These are phyloP conservation scores for Sphaeramia orbicularis DNA, from an alignment of 2,797 vertebrate genomes.

Conservation along the genomic window DNA sequence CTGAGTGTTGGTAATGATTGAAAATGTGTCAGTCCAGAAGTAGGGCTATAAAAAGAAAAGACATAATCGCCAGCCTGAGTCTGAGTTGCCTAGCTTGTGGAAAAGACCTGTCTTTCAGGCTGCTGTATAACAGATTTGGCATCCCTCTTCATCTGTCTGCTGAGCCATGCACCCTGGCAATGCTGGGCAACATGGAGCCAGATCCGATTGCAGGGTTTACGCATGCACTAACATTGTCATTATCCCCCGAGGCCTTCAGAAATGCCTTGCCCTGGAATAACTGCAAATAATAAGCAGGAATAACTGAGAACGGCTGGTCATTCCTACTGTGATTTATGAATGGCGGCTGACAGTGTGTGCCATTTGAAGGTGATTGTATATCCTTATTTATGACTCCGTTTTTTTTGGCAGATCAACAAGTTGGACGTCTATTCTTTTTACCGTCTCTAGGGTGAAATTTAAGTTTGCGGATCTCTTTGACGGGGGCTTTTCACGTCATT, in stretches of 20 bases:
- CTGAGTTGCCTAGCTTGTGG: conserved; percentile 41
- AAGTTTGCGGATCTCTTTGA: conserved; percentile 37
- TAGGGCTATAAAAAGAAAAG: conserved; percentile 65
- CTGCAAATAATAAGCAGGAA: conserved; percentile 65
- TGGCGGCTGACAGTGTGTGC: conserved; percentile 52
- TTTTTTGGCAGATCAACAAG: conserved; percentile 56
- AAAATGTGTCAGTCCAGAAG: conserved; percentile 59
- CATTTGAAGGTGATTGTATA: conserved; percentile 49
- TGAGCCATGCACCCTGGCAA: conserved; percentile 49
- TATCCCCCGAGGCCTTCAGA: conserved; percentile 63
- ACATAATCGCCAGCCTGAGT: conserved; percentile 26
- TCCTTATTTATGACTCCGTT: conserved; percentile 47
- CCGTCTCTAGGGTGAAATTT: conserved; percentile 36
- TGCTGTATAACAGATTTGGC: conserved; percentile 68
- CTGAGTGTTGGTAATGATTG: conserved; percentile 56
- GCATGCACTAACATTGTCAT: conserved; percentile 72
- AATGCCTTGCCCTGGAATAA: conserved; percentile 59
- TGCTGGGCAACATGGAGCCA: conserved; percentile 55
- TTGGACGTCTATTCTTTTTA: conserved; percentile 15
- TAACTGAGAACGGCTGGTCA: conserved; percentile 64
- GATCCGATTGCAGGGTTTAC: conserved; percentile 76
- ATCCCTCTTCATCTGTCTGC: conserved; percentile 38
- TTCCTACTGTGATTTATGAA: conserved; percentile 73
- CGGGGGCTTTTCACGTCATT: conserved; percentile 54
- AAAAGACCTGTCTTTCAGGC: conserved; percentile 58